Evolutionary conservation across 1,140 invertebrate species (phyloP), one percentile per base, ranked within the genome.

Genomic region (Sipha flava): DNA sequence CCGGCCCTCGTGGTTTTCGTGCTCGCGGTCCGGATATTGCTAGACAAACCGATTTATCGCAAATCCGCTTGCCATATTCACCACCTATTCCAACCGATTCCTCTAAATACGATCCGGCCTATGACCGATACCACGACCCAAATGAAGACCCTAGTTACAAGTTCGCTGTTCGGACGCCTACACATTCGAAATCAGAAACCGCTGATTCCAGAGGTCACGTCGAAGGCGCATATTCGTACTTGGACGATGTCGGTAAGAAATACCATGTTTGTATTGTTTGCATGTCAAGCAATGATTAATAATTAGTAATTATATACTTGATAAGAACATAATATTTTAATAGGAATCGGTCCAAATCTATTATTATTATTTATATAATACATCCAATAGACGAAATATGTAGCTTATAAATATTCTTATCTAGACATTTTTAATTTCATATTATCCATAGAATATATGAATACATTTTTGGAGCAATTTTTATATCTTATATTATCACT

Each of bases 91-190:
- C 82, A 4, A 82, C 82, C 0, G 82, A 84, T 54, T 84, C 84
- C 1, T 84, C 83, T 4, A 80, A 82, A 68, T 85, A 84, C 80
- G 82, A 83, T 4, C 88, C 89, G 77, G 87, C 88, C 52, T 90
- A 91, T 81, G 90, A 91, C 84, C 89, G 90, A 1, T 89, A 90
- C 81, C 89, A 89, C 82, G 91, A 92, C 84, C 91, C 90, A 16
- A 91, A 88, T 80, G 91, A 92, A 84, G 91, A 92, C 84, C 90
- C 90, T 1, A 90, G 90, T 80, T 92, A 92, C 83, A 87, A 87
- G 31, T 92, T 90, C 83, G 88, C 86, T 34, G 90, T 89, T 81
- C 88, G 89, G 75, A 91, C 90, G 0, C 85, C 88, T 18, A 90
- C 89, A 6, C 90, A 91, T 81, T 88, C 87, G 0, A 88, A 90